A percentile compares a stretch with the other conserved stretches of the same genome.
Conservation (phyloP, 1,140 invertebrate genomes). For the Dendroctonus valens region DNA sequence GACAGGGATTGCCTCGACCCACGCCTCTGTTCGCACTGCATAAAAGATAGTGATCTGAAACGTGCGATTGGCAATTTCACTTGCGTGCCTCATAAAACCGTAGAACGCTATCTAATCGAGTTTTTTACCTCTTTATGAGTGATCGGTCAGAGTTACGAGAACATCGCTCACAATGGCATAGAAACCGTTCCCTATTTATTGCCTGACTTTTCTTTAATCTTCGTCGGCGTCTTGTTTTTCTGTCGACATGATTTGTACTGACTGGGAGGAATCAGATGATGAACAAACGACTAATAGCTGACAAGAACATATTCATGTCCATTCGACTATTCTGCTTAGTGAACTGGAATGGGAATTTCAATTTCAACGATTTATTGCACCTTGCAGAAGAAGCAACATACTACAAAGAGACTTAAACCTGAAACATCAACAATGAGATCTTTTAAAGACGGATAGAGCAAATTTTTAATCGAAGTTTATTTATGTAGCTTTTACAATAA, state of each 20-base stretch:
- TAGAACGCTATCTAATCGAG: slow-evolving; percentile 13
- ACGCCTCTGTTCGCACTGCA: slow-evolving; percentile 1
- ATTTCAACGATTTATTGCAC: too few species aligned
- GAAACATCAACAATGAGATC: too few species aligned
- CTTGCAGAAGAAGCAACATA: too few species aligned
- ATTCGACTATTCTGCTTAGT: too few species aligned
- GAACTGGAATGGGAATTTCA: too few species aligned
- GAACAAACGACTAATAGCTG: too few species aligned
- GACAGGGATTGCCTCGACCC: neutral
- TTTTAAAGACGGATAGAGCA: too few species aligned
- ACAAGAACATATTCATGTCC: too few species aligned
- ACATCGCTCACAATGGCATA: slow-evolving; percentile 10
- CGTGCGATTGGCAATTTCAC: slow-evolving; percentile 19
- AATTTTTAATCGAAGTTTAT: too few species aligned
- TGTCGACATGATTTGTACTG: slow-evolving; percentile 1
- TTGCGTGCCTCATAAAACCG: slow-evolving; percentile 19
- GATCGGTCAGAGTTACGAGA: slow-evolving; percentile 16
- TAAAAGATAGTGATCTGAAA: slow-evolving; percentile 9
- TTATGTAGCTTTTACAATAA: too few species aligned
- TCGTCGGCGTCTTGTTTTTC: neutral
- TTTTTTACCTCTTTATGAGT: slow-evolving; percentile 17
- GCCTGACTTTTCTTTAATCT: neutral
- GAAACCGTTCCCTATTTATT: neutral
- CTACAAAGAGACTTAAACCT: too few species aligned
- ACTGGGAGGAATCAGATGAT: neutral